Evolutionary conservation across 2,113 vertebrate genomes (phyloP), one percentile per base, ranked within the genome.

Genomic region (Cyprinus carpio): DNA sequence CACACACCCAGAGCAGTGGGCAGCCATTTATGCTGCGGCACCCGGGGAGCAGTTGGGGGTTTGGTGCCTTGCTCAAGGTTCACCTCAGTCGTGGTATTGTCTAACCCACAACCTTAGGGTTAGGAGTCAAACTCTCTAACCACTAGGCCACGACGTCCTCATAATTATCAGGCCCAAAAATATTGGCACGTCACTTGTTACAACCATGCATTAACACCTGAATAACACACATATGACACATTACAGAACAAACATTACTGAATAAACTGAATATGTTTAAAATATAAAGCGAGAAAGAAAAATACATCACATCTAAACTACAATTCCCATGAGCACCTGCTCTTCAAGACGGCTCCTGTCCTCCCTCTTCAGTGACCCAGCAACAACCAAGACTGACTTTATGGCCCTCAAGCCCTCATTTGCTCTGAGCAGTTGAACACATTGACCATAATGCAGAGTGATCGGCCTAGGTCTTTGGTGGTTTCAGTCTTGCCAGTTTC

Each of bases 81-180:
- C n/a, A n/a, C n/a, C n/a, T n/a, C n/a, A n/a, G n/a, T n/a, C n/a
- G n/a, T n/a, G n/a, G n/a, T n/a, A n/a, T n/a, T n/a, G n/a, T n/a
- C n/a, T n/a, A n/a, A n/a, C n/a, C n/a, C n/a, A n/a, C n/a, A n/a
- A n/a, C n/a, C n/a, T n/a, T n/a, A n/a, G n/a, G n/a, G n/a, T n/a
- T n/a, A n/a, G n/a, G n/a, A n/a, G n/a, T n/a, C n/a, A n/a, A n/a
- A n/a, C n/a, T n/a, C n/a, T n/a, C n/a, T n/a, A n/a, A n/a, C n/a
- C n/a, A n/a, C n/a, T n/a, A n/a, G n/a, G n/a, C n/a, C n/a, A n/a
- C n/a, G n/a, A n/a, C n/a, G n/a, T n/a, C n/a, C n/a, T n/a, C n/a
- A n/a, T n/a, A n/a, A n/a, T 92, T 90, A 95, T 93, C 83, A 96
- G 95, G 25, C 93, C 93, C 71, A 94, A 86, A 91, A 96, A 96